phyloP scores from a whole-genome alignment of 2,797 vertebrate species.

The Gastrophryne carolinensis region DNA sequence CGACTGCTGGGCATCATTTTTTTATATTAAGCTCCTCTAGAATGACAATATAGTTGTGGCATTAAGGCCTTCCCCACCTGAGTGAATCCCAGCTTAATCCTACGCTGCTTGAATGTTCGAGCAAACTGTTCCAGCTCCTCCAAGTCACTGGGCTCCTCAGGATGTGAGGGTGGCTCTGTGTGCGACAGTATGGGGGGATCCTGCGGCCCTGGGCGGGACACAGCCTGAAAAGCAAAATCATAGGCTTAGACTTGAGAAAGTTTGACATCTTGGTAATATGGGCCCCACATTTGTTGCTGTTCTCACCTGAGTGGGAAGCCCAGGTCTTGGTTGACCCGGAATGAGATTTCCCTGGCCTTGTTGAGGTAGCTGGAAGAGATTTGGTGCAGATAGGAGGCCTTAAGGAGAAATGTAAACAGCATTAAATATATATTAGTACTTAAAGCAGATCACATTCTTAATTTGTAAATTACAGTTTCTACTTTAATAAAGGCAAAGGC shows the following conservation, averaged over 20 bases:
- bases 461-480: too few relatives aligned
- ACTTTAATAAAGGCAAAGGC: too few relatives aligned
- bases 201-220: slow-evolving; percentile 63
- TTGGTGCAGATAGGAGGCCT: slow-evolving; percentile 89
- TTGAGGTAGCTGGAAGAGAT: slow-evolving; percentile 96
- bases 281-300: neutral
- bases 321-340: slow-evolving; percentile 75
- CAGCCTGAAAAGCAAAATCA: slow-evolving; percentile 54
- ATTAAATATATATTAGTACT: too few relatives aligned
- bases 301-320: slow-evolving; percentile 83
- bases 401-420: slow-evolving; percentile 19
- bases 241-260: neutral
- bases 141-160: slow-evolving; percentile 89
- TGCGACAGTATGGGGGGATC: slow-evolving; percentile 61
- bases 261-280: neutral
- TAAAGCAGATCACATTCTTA: too few relatives aligned
- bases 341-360: slow-evolving; percentile 90
- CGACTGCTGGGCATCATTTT: too few relatives aligned
- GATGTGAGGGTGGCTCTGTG: slow-evolving; percentile 70
- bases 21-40: too few relatives aligned
- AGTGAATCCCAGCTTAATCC: slow-evolving; percentile 92
- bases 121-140: slow-evolving; percentile 93
- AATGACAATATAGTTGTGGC: too few relatives aligned
- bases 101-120: slow-evolving; percentile 90
- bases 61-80: slow-evolving; percentile 70